phyloP scores from a whole-genome alignment of 2,113 vertebrate species.

The Gopherus flavomarginatus region DNA sequence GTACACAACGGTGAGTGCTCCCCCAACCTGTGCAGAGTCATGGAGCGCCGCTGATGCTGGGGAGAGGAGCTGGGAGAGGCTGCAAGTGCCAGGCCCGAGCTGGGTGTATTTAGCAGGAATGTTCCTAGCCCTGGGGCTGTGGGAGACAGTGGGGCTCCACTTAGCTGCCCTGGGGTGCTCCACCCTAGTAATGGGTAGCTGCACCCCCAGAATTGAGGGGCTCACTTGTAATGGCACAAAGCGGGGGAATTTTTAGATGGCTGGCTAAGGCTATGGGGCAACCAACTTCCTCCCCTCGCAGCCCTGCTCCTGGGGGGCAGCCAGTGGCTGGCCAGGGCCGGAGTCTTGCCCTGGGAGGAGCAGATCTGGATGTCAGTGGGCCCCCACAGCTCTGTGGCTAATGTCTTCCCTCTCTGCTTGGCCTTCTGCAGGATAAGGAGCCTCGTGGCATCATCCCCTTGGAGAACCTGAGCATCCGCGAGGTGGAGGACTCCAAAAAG shows the following conservation, averaged over 20 bases:
- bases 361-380: rapidly evolving
- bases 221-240: neutral
- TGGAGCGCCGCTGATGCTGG: rapidly evolving
- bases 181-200: too few species aligned
- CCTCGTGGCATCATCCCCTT: conserved; percentile 96
- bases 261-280: rapidly evolving
- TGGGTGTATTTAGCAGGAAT: too few species aligned
- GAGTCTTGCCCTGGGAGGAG: rapidly evolving
- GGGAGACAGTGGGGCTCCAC: too few species aligned
- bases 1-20: conserved; percentile 93
- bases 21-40: rapidly evolving
- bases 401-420: neutral
- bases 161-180: too few species aligned
- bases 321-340: neutral
- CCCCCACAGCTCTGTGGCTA: rapidly evolving
- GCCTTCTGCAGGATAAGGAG: conserved; percentile 91
- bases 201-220: neutral
- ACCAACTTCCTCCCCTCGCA: rapidly evolving
- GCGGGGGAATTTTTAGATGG: neutral
- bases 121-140: too few species aligned
- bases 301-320: neutral
- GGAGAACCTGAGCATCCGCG: conserved; percentile 97
- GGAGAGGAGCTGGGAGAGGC: neutral
- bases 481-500: conserved; percentile 97
- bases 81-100: too few species aligned